Conservation (phyloP, 2,113 vertebrate species). For the Tetrax tetrax region DNA sequence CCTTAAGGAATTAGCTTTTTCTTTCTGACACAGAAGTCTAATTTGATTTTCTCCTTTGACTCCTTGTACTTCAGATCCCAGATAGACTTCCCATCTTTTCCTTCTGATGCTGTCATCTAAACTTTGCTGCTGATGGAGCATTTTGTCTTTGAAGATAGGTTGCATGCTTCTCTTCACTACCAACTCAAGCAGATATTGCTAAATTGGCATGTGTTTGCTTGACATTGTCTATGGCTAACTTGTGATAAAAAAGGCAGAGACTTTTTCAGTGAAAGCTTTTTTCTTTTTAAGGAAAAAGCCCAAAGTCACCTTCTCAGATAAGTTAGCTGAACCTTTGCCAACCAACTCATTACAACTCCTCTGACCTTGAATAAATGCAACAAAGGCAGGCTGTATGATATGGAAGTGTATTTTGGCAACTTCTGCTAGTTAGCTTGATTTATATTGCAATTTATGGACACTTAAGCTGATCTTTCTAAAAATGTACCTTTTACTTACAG, state of each 20-base stretch:
- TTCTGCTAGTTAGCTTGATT: constrained; percentile 14
- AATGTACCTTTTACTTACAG: too few relatives aligned
- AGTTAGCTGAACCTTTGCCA: neutral
- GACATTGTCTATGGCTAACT: neutral
- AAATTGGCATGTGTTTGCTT: neutral
- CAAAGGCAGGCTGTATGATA: neutral
- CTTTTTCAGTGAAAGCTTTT: neutral
- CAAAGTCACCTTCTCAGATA: neutral
- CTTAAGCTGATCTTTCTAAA: constrained; percentile 19
- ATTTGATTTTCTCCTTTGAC: neutral
- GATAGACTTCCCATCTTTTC: neutral
- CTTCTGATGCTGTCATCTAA: neutral
- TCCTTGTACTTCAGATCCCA: neutral
- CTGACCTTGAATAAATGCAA: constrained; percentile 12
- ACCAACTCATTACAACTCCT: neutral
- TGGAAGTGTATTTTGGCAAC: neutral
- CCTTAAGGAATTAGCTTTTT: neutral
- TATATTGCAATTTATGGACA: neutral
- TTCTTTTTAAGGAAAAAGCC: neutral
- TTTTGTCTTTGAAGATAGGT: neutral
- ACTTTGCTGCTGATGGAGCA: neutral
- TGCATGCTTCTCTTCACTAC: neutral
- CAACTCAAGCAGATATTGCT: neutral
- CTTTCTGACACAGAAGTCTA: neutral
- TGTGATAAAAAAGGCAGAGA: neutral